These are phyloP conservation scores for Morpho helenor DNA, from an alignment of 2,888 invertebrate genomes.

Conservation along the genomic window DNA sequence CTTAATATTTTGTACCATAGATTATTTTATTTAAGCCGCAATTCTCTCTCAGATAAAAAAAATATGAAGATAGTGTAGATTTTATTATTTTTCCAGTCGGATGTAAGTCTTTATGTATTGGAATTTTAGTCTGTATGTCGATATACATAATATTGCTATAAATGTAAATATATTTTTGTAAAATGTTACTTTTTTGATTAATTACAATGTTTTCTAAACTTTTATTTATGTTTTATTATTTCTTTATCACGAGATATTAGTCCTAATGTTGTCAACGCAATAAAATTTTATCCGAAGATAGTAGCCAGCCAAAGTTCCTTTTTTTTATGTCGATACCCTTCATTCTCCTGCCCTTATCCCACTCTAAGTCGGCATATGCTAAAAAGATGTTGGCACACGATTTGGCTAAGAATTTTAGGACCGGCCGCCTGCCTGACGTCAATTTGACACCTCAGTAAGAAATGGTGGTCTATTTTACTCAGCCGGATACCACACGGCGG, in stretches of 20 bases:
- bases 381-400: too few species aligned
- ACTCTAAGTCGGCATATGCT: too few species aligned
- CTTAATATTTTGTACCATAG: not conserved
- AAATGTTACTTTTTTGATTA: constrained; percentile 74
- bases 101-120: constrained; percentile 21
- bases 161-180: constrained; percentile 78
- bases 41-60: constrained; percentile 15
- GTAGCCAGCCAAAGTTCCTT: too few species aligned
- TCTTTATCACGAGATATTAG: not conserved
- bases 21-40: not conserved
- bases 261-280: too few species aligned
- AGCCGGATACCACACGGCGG: too few species aligned
- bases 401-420: too few species aligned
- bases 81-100: constrained; percentile 5
- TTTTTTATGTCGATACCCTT: too few species aligned
- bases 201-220: constrained; percentile 70
- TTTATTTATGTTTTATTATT: constrained; percentile 28
- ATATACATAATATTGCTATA: constrained; percentile 42
- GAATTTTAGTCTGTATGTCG: constrained; percentile 31
- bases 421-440: too few species aligned
- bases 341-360: too few species aligned
- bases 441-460: too few species aligned
- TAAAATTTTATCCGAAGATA: too few species aligned
- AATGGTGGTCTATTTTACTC: too few species aligned
- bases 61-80: constrained; percentile 15